Evolutionary conservation across 2,113 vertebrate species (phyloP), one percentile per base, ranked within the genome.

Genomic region (Onychostoma macrolepis): DNA sequence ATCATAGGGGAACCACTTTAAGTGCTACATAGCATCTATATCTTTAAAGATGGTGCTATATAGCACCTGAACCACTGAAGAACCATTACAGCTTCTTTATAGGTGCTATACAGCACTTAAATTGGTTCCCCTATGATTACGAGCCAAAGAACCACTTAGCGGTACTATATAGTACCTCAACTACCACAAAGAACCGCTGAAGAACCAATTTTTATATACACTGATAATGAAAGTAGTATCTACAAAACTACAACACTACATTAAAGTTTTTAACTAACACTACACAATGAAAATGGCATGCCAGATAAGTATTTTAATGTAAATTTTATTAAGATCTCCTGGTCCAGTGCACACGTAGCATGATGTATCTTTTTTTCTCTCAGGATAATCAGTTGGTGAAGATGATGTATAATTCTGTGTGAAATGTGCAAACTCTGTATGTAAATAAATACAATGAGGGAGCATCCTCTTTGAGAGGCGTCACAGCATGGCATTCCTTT

Each of bases 371-470:
- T 38, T 72, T 36, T 19, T 24, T 67, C 63, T 48, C 17, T 24
- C 9, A 24, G 13, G 45, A 30, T 33, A 69, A 67, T 83, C 80
- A 21, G 48, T 26, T 21, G 26, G 28, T 65, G 61, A 33, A 48
- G 17, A 33, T 33, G 30, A 61, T 83, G 63, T 50, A 83, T 83
- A 83, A 83, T 69, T 69, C 26, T 33, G 28, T 48, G 28, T 83
- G 41, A 41, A 43, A 81, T 81, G 36, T 43, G n/a, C 43, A 41
- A 17, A 48, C 63, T 83, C n/a, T 67, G 2, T 69, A 38, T 80
- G 41, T 67, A 48, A 83, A 69, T 45, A 67, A 83, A 48, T n/a
- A 69, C 8, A 81, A 43, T 81, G 15, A 65, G 17, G 26, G 28
- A 65, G 56, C 63, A 21, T 78, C 15, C 26, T 53, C 75, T 78